Conservation (phyloP, 2,888 invertebrate species). For the Phortica okadai region DNA sequence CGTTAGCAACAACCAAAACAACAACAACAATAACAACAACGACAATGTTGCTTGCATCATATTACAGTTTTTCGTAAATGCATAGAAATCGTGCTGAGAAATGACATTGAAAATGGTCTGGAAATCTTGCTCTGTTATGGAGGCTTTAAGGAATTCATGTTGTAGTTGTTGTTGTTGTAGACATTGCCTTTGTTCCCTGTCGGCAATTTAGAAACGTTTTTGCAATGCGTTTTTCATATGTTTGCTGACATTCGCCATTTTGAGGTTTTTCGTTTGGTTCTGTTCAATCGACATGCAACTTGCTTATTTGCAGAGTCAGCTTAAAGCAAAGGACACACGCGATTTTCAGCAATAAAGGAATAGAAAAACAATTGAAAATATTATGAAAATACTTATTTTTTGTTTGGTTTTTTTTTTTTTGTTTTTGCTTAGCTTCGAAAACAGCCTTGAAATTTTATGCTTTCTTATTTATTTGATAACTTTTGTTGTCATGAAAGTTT, state of each 20-base stretch:
- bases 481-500: too few relatives aligned
- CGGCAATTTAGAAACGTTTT: neutral
- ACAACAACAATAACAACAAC: slow-evolving; percentile 29
- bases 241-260: slow-evolving; percentile 43
- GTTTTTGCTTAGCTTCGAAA: too few relatives aligned
- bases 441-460: too few relatives aligned
- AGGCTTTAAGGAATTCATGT: slow-evolving; percentile 31
- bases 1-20: slow-evolving; percentile 42
- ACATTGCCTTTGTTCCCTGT: slow-evolving; percentile 61
- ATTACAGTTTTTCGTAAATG: slow-evolving; percentile 67
- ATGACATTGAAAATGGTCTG: neutral
- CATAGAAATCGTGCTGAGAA: slow-evolving; percentile 16
- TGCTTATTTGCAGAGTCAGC: neutral
- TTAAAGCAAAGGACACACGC: too few relatives aligned
- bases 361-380: too few relatives aligned
- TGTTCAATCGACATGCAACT: neutral
- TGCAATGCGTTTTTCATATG: slow-evolving; percentile 28
- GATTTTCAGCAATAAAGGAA: too few relatives aligned
- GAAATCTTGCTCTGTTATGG: slow-evolving; percentile 34
- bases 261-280: neutral
- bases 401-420: too few relatives aligned
- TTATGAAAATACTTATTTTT: too few relatives aligned
- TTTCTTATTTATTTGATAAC: too few relatives aligned
- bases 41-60: slow-evolving; percentile 65
- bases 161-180: slow-evolving; percentile 41